Evolutionary conservation across 2,113 vertebrate genomes (phyloP), one percentile per base, ranked within the genome.

Genomic region (Canis aureus): DNA sequence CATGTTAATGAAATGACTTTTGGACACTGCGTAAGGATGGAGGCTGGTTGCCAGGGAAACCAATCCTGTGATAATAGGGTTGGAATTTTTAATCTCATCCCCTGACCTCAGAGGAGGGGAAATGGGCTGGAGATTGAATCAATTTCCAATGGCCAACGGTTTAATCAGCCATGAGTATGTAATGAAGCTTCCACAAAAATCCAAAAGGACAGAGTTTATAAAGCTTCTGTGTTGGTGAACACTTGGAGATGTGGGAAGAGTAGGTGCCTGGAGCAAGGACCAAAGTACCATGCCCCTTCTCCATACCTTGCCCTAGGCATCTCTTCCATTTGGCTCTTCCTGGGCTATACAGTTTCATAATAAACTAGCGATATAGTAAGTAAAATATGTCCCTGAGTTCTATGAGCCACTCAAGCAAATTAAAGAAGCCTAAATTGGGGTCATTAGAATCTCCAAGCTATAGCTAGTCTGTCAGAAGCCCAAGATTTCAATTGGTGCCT

Each of bases 221-320:
- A 35, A 69, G 35, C n/a, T 57, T 81, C 25, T 7, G 32, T 17
- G 64, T 32, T 32, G 17, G 25, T 69, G n/a, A 69, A 43, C 51
- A 43, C 1, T 0, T 0, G 25, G 62, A 15, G 11, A 78, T 22
- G 1, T 32, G 76, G 49, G 23, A 4, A 23, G 17, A 69, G 78
- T 1, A 3, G 5, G n/a, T 17, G 3, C 8, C 12, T 3, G 1
- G 51, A 81, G 25, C 15, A 9, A 38, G 12, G n/a, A 43, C 3
- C 13, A 25, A 55, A 38, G n/a, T 27, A 29, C 62, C 19, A 25
- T 10, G n/a, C 9, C 20, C 27, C 76, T 19, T 64, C 59, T 32
- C 8, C 29, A n/a, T n/a, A n/a, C 3, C 19, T 25, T 32, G 4
- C 5, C 60, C 29, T 49, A 8, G 73, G 55, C 19, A n/a, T 62